These are phyloP conservation scores for Maccullochella peelii DNA, from an alignment of 2,113 vertebrate genomes.

Conservation along the genomic window DNA sequence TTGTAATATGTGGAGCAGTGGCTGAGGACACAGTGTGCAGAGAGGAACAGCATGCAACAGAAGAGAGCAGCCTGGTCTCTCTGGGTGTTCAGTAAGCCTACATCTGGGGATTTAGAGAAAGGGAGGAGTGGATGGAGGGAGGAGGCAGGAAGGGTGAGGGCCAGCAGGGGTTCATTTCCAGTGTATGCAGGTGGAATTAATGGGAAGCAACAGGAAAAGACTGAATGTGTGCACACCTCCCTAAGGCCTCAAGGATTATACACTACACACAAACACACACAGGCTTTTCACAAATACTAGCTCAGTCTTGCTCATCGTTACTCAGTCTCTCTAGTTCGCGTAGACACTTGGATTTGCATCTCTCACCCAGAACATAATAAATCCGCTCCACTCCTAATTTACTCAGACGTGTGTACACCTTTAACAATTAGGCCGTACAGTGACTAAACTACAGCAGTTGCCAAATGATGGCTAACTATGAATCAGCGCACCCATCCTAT, in stretches of 20 bases:
- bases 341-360: constrained; percentile 12
- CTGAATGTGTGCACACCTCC: constrained; percentile 70
- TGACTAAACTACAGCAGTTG: constrained; percentile 42
- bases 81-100: constrained; percentile 64
- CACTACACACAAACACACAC: constrained; percentile 29
- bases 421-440: constrained; percentile 20
- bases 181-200: constrained; percentile 83
- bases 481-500: constrained; percentile 49
- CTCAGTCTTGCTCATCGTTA: constrained; percentile 26
- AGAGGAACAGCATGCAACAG: constrained; percentile 38
- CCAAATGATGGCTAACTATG: constrained; percentile 28
- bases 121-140: constrained; percentile 56
- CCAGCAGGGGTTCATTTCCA: constrained; percentile 73
- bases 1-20: constrained; percentile 30
- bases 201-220: constrained; percentile 78
- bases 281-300: constrained; percentile 24
- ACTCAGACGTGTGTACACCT: constrained; percentile 25
- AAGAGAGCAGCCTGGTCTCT: constrained; percentile 54
- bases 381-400: constrained; percentile 30
- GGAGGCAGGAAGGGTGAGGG: constrained; percentile 72
- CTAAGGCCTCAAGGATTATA: constrained; percentile 71
- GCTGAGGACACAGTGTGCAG: constrained; percentile 52
- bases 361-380: constrained; percentile 21
- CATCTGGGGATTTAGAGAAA: constrained; percentile 72
- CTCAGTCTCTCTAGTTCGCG: constrained; percentile 6